Conservation (phyloP, 2,797 vertebrate species). For the Sebastolobus altivelis region DNA sequence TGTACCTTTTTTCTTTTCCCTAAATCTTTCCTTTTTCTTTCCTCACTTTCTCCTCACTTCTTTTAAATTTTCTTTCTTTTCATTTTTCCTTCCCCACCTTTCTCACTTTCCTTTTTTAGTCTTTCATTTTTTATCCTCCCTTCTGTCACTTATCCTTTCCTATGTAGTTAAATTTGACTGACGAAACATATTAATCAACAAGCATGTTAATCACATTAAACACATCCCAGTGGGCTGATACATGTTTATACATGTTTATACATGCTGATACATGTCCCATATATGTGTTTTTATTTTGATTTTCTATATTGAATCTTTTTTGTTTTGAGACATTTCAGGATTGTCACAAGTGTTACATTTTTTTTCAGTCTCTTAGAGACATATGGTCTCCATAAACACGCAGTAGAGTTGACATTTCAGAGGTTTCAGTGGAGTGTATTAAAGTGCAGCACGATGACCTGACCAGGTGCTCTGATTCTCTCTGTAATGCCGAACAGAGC, state of each 20-base stretch:
- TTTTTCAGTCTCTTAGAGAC: not conserved
- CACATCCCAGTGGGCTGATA: not conserved
- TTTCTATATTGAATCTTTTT: not conserved
- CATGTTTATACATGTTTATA: too few species aligned
- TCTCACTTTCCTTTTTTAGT: too few species aligned
- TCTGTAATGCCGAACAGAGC: slow-evolving; percentile 16
- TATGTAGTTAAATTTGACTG: not conserved
- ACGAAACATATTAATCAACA: not conserved
- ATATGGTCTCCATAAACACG: too few species aligned
- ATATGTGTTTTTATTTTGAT: not conserved
- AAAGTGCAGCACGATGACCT: slow-evolving; percentile 12
- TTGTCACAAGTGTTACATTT: not conserved
- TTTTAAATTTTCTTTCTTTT: not conserved
- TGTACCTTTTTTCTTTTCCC: too few species aligned
- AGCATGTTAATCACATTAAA: not conserved
- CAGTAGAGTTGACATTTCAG: not conserved
- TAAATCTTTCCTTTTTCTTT: too few species aligned
- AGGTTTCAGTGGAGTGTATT: not conserved
- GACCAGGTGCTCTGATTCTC: slow-evolving; percentile 27
- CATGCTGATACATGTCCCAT: too few species aligned
- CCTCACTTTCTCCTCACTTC: too few species aligned
- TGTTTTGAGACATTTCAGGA: not conserved
- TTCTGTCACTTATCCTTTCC: not conserved
- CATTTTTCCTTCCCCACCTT: not conserved
- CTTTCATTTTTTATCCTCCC: too few species aligned